These are phyloP conservation scores for Calosoma granatense DNA, from an alignment of 1,140 invertebrate genomes.

Conservation along the genomic window DNA sequence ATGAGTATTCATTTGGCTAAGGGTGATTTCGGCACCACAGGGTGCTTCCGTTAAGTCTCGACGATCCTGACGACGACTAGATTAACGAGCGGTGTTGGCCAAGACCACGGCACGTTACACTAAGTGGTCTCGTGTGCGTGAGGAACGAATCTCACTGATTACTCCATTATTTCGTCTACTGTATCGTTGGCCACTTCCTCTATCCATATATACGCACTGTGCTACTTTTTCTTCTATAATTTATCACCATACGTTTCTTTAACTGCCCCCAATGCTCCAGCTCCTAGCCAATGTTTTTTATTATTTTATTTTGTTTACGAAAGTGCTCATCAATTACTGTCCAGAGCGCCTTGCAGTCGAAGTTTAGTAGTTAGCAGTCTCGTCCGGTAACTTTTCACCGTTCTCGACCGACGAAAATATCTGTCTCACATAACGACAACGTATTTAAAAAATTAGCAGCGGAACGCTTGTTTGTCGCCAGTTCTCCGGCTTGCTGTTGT, in stretches of 20 bases:
- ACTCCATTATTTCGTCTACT: constrained; percentile 2
- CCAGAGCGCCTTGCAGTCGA: neutral
- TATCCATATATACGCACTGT: neutral
- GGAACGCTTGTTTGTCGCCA: neutral
- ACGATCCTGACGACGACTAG: neutral
- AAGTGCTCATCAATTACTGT: constrained; percentile 9
- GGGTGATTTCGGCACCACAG: neutral
- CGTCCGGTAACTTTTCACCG: constrained; percentile 5
- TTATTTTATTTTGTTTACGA: constrained; percentile 5
- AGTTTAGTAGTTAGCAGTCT: neutral
- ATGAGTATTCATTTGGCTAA: neutral
- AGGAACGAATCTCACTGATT: constrained; percentile 1
- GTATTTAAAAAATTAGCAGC: neutral
- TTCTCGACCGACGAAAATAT: neutral
- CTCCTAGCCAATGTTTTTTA: neutral
- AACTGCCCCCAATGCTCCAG: neutral
- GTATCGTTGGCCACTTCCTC: neutral
- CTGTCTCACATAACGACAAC: too few species aligned
- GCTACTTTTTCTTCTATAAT: neutral
- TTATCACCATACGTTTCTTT: constrained; percentile 4
- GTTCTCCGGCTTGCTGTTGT: neutral
- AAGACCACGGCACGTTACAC: neutral
- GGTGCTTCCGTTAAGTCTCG: neutral
- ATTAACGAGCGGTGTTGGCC: constrained; percentile 1
- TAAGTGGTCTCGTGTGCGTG: neutral